Evolutionary conservation across 2,888 invertebrate genomes (phyloP), one percentile per base, ranked within the genome.

Genomic region (Acronicta aceris): DNA sequence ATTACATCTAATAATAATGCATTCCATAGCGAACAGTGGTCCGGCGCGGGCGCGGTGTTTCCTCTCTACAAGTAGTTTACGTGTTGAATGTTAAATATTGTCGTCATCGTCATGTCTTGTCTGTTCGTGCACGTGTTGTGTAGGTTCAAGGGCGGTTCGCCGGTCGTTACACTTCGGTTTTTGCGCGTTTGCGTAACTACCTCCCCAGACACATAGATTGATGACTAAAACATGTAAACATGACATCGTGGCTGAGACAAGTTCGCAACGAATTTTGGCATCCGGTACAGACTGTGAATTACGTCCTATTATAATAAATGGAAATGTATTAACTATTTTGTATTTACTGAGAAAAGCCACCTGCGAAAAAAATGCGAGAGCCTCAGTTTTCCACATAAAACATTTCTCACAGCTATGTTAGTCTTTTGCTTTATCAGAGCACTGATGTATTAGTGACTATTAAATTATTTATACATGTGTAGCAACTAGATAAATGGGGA

Each of bases 141-240:
- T 71, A 86, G 84, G 91, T 90, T 90, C 91, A 91, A 89, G 90
- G 90, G 89, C 87, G 79, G 52, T 54, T 65, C 64, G 71, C 62
- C 85, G 90, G 89, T 82, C 89, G 85, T 87, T 89, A 84, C 82
- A 84, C 90, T 81, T 74, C 58, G 75, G 71, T 86, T 89, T 90
- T 89, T 90, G 88, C 86, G 81, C 78, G 76, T 76, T 78, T 82
- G 80, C 81, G 83, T 78, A 81, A 80, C 80, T 70, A 79, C 64
- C 74, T 66, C 63, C 73, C 77, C 78, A 83, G 82, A 81, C 83
- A 71, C 79, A 78, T 80, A 81, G 85, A 86, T 84, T 76, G 81
- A 82, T 82, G 75, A 77, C 72, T 76, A 67, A 60, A 74, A 68
- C 73, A 71, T 74, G 68, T 72, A 60, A 65, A 64, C 76, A 76